Percentiles rank a stretch among this genome's conserved stretches.
Conservation (phyloP, 1,140 invertebrate genomes). For the Drosophila mojavensis region DNA sequence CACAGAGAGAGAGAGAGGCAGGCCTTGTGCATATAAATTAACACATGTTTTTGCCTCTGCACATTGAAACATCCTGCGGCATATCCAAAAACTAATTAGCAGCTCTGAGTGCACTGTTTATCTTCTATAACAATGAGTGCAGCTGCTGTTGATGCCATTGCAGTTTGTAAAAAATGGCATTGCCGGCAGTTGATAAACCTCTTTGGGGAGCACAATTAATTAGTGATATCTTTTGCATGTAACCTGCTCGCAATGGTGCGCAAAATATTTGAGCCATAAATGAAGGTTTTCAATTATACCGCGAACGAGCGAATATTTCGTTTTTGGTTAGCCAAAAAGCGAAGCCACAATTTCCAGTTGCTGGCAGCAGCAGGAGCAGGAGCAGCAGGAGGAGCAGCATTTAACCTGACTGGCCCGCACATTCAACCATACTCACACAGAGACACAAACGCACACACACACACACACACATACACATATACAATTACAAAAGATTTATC, state of each 20-base stretch:
- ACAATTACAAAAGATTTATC: conserved; percentile 83
- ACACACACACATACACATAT: conserved; percentile 42
- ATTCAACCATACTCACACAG: conserved; percentile 3
- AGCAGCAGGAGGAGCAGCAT: conserved; percentile 29
- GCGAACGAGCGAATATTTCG: conserved; percentile 59
- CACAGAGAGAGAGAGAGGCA: not conserved
- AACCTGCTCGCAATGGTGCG: not conserved
- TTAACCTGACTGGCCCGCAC: conserved; percentile 40
- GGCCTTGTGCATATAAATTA: conserved; percentile 54
- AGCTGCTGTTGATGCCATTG: conserved; percentile 19
- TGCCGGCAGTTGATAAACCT: too few relatives aligned
- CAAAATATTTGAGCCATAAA: conserved; percentile 7
- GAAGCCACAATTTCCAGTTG: conserved; percentile 59
- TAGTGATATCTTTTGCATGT: not conserved
- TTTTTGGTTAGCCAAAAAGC: conserved; percentile 37
- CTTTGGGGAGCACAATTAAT: not conserved
- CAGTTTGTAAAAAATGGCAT: too few relatives aligned
- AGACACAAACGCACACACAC: conserved; percentile 18
- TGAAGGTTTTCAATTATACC: conserved; percentile 63
- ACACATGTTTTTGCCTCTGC: conserved; percentile 68
- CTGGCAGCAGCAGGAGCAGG: conserved; percentile 22
- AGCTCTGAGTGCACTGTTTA: conserved; percentile 37
- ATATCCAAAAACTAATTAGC: conserved; percentile 77
- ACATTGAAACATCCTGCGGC: conserved; percentile 70
- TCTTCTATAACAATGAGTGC: conserved; percentile 29